Evolutionary conservation across 2,888 invertebrate species (phyloP), one percentile per base, ranked within the genome.

Genomic region (Nymphalis c-album): DNA sequence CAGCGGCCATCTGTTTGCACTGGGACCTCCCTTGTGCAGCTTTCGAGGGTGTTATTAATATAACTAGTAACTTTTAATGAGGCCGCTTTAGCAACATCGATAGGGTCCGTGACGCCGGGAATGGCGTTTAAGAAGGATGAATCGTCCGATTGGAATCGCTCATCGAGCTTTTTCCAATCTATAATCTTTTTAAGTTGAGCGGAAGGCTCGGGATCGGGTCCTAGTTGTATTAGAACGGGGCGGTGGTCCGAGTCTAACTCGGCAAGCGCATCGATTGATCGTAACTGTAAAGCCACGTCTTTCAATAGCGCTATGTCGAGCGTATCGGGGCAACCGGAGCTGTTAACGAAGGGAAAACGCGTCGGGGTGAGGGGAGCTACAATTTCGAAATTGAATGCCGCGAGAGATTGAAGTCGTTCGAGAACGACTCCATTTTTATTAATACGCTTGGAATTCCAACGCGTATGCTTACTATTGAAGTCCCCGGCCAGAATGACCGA

Each of bases 401-500:
- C 20, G 13, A 53, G 51, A 2, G 51, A 53, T 5, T 2, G 26
- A 0, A 53, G 4, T 0, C 22, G 10, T 16, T 53, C 53, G 1
- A 53, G 22, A 13, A 22, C 0, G 6, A 0, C 3, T 4, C 53
- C 53, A 4, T 53, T 51, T 0, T 7, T 10, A 2, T 64, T 64
- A 1, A 2, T 40, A 1, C 0, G 1, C 0, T 6, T 5, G 4
- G 35, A 59, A 0, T 50, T 48, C 64, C 64, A 64, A 7, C 40
- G 58, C 10, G 20, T 7, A 16, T 70, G 60, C 46, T 64, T 70
- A 40, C 51, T 26, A 18, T 70, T 67, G 0, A 67, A 20, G 46
- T 70, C 66, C 2, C 61, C 69, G 6, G 53, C 66, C 26, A 67
- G 18, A 20, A 70, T 51, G n/a, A 61, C 60, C 6, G 66, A 60